phyloP scores from a whole-genome alignment of 2,888 invertebrate genomes.

The Andrena praecox region DNA sequence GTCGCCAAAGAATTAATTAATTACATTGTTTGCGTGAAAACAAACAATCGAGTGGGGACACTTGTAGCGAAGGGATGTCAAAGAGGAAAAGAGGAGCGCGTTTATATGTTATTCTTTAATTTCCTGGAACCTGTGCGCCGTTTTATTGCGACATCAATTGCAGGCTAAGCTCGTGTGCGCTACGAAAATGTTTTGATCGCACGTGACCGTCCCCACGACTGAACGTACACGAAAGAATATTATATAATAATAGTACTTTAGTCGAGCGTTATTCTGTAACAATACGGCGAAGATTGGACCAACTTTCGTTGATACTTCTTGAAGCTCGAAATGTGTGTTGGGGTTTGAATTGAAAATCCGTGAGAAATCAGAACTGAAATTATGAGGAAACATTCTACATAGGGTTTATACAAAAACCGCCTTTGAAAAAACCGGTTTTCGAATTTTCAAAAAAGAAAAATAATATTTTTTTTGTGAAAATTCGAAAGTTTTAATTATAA shows the following conservation, averaged over 20 bases:
- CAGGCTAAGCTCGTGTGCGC: neutral
- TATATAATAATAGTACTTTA: neutral
- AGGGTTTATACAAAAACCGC: no score
- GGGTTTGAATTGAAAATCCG: neutral
- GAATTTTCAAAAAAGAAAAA: no score
- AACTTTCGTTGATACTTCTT: neutral
- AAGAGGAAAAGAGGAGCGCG: neutral
- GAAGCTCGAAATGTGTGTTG: neutral
- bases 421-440: no score
- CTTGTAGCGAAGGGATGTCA: neutral
- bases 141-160: neutral
- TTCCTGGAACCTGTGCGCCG: neutral
- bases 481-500: no score
- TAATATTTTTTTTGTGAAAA: no score
- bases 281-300: neutral
- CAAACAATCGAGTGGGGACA: neutral
- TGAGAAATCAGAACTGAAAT: neutral
- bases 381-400: no score
- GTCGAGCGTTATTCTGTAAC: neutral
- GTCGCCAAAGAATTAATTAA: neutral
- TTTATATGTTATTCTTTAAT: neutral
- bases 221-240: neutral
- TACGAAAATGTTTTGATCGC: neutral
- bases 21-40: neutral
- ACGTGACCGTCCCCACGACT: neutral